A percentile compares a stretch with the other conserved stretches of the same genome.
These are phyloP conservation scores for Ginglymostoma cirratum DNA, from an alignment of 2,113 vertebrate genomes.

Conservation along the genomic window DNA sequence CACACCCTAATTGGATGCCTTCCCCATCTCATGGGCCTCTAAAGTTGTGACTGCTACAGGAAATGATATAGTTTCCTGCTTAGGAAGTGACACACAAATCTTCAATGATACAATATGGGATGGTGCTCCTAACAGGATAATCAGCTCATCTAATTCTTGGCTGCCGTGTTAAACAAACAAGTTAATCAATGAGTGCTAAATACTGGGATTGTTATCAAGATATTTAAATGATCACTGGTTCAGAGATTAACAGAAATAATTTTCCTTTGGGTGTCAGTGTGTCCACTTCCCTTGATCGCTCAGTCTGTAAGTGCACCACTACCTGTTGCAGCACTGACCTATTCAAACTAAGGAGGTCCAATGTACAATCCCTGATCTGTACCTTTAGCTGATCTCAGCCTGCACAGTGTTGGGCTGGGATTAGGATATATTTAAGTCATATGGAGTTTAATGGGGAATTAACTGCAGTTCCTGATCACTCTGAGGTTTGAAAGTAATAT, in stretches of 20 bases:
- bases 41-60: background rate
- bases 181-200: background rate
- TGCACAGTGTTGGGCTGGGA: background rate
- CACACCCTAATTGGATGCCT: background rate
- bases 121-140: background rate
- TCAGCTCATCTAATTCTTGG: background rate
- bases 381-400: background rate
- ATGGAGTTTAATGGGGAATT: background rate
- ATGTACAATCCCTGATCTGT: background rate
- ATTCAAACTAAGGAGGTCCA: background rate
- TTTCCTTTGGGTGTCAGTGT: background rate
- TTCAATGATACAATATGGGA: background rate
- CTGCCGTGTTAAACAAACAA: background rate
- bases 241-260: background rate
- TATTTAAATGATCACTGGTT: background rate
- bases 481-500: background rate
- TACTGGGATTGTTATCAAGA: background rate
- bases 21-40: background rate
- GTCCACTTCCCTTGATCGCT: background rate
- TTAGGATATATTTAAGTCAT: background rate
- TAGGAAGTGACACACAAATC: no score
- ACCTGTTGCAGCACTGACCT: background rate
- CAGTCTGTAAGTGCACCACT: background rate
- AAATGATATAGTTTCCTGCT: background rate
- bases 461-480: background rate